A percentile compares a stretch with the other conserved stretches of the same genome.
These are phyloP conservation scores for Cheilosia vernalis DNA, from an alignment of 2,888 invertebrate genomes.

Conservation along the genomic window DNA sequence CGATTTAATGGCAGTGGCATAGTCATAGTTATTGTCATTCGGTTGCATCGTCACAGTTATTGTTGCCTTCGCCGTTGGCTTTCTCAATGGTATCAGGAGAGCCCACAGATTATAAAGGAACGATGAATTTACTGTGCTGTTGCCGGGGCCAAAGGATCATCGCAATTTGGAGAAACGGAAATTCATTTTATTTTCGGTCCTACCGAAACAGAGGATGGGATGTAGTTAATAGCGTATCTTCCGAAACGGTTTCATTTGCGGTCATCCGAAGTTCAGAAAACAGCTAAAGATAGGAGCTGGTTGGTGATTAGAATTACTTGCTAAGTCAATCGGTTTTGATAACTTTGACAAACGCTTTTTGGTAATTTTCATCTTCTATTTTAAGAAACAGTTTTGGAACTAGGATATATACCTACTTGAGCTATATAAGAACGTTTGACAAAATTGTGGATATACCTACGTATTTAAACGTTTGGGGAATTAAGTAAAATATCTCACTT, in stretches of 20 bases:
- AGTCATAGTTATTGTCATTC: slow-evolving; percentile 67
- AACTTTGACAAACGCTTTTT: no score
- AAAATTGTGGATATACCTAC: no score
- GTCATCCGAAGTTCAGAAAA: slow-evolving; percentile 14
- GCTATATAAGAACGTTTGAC: no score
- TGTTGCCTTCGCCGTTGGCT: slow-evolving; percentile 33
- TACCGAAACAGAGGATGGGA: not conserved
- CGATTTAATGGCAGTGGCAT: slow-evolving; percentile 70
- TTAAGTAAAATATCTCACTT: no score
- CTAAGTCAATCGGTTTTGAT: no score
- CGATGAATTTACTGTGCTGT: slow-evolving; percentile 16
- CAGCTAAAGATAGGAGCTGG: slow-evolving; percentile 10
- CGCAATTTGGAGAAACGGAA: slow-evolving; percentile 39
- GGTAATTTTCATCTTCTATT: no score
- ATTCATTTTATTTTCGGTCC: slow-evolving; percentile 45
- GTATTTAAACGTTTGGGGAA: no score
- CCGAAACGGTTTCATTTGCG: slow-evolving; percentile 16
- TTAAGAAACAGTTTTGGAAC: no score
- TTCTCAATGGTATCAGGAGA: slow-evolving; percentile 13
- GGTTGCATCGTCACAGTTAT: slow-evolving; percentile 31
- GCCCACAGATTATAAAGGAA: slow-evolving; percentile 19
- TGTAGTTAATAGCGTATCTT: slow-evolving; percentile 10
- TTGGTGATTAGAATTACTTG: not conserved
- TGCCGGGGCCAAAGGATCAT: slow-evolving; percentile 32
- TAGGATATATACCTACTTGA: no score